Evolutionary conservation across 2,888 invertebrate species (phyloP).

Genomic region (Limulus polyphemus): DNA sequence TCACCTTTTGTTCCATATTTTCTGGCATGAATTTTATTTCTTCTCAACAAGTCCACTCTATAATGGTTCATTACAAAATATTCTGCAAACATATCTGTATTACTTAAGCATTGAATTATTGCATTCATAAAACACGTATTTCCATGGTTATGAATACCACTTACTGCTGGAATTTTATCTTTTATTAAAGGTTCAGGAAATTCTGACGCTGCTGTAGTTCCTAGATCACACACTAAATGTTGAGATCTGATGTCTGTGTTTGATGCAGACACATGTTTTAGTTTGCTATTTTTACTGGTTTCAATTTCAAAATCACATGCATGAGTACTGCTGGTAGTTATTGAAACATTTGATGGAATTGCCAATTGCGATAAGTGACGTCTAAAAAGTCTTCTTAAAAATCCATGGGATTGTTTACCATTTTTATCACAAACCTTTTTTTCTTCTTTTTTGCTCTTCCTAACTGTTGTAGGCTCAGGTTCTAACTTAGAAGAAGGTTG

Average conservation of each 20-base stretch:
- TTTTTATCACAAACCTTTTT: no score
- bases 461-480: neutral
- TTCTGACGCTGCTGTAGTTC: slow-evolving; percentile 3
- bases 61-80: slow-evolving; percentile 91
- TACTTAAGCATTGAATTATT: slow-evolving; percentile 87
- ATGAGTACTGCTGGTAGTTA: neutral
- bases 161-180: slow-evolving; percentile 50
- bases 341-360: neutral
- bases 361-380: neutral
- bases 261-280: slow-evolving; percentile 9
- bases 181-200: slow-evolving; percentile 6
- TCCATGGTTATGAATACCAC: slow-evolving; percentile 87
- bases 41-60: slow-evolving; percentile 68
- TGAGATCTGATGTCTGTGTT: slow-evolving; percentile 15
- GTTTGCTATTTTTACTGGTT: neutral
- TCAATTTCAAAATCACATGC: neutral
- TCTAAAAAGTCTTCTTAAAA: slow-evolving; percentile 1
- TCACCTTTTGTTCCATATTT: slow-evolving; percentile 86
- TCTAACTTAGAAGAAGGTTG: neutral
- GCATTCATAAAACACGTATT: slow-evolving; percentile 98
- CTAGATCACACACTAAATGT: slow-evolving; percentile 3
- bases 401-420: neutral
- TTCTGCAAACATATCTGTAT: slow-evolving; percentile 87
- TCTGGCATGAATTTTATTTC: slow-evolving; percentile 73
- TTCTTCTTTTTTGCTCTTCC: neutral